Conservation (phyloP, 1,140 invertebrate genomes). For the Drosophila nigrodunni region DNA sequence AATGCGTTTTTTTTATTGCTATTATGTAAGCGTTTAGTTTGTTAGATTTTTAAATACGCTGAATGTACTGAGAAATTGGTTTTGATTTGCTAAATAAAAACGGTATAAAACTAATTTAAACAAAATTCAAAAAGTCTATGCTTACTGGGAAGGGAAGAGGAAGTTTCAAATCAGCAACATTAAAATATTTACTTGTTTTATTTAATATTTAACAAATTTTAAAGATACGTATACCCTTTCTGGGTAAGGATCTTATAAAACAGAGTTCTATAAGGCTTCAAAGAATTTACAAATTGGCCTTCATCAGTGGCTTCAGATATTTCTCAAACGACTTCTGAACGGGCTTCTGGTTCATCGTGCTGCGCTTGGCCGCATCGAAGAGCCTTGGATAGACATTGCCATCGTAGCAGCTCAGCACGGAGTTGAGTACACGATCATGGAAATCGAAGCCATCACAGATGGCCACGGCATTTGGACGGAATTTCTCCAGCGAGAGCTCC, state of each 20-base stretch:
- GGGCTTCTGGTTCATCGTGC: conserved; percentile 93
- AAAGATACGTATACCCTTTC: background rate
- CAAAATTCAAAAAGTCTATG: conserved; percentile 27
- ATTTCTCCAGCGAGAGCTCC: conserved; percentile 88
- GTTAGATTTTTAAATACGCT: conserved; percentile 82
- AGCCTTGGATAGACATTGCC: conserved; percentile 96
- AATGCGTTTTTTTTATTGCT: conserved; percentile 70
- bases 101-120: conserved; percentile 83
- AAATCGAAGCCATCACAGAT: conserved; percentile 97
- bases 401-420: conserved; percentile 94
- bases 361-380: conserved; percentile 93
- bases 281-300: conserved; percentile 87
- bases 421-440: conserved; percentile 92
- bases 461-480: conserved; percentile 95
- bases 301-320: conserved; percentile 91
- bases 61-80: conserved; percentile 83
- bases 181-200: background rate
- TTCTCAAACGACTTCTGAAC: conserved; percentile 91
- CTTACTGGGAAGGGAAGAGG: background rate
- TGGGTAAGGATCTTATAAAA: background rate
- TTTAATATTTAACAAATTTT: background rate
- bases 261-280: background rate
- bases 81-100: conserved; percentile 84
- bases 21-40: conserved; percentile 78
- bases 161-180: no score